Evolutionary conservation across 2,797 vertebrate genomes (phyloP).

Genomic region (Cygnus olor): DNA sequence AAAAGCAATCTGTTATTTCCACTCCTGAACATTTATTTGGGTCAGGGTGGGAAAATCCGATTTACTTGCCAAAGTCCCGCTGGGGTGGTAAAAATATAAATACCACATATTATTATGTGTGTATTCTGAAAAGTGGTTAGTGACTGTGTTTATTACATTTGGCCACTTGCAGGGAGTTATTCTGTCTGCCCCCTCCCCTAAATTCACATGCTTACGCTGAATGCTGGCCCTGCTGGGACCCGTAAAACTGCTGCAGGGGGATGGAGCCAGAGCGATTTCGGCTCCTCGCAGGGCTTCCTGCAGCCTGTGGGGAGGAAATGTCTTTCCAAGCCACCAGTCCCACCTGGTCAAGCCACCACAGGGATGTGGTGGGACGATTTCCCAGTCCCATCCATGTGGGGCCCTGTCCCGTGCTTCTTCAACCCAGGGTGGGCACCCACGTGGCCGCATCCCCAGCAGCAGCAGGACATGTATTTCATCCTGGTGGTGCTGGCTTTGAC

Average conservation of each 20-base stretch:
- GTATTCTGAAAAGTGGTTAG: not conserved
- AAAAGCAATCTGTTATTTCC: not conserved
- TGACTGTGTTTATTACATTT: not conserved
- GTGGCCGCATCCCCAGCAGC: accelerated
- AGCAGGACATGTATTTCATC: not conserved
- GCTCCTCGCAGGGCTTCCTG: not conserved
- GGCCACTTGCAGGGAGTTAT: not conserved
- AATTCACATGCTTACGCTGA: not conserved
- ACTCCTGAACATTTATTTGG: not conserved
- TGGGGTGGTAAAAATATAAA: not conserved
- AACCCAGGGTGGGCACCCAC: accelerated
- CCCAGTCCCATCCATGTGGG: accelerated
- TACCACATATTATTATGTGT: not conserved
- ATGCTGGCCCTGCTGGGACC: not conserved
- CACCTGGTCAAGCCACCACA: not conserved
- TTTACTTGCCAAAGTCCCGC: not conserved
- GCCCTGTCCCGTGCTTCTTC: accelerated
- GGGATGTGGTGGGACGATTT: accelerated
- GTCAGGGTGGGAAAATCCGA: not conserved
- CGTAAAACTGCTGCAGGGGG: not conserved
- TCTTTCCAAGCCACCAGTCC: not conserved
- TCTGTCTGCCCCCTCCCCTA: not conserved
- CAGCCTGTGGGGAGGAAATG: not conserved
- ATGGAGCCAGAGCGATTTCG: not conserved
- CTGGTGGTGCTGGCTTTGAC: not conserved